phyloP scores from a whole-genome alignment of 2,888 invertebrate genomes.

The Lasioglossum zephyrum region DNA sequence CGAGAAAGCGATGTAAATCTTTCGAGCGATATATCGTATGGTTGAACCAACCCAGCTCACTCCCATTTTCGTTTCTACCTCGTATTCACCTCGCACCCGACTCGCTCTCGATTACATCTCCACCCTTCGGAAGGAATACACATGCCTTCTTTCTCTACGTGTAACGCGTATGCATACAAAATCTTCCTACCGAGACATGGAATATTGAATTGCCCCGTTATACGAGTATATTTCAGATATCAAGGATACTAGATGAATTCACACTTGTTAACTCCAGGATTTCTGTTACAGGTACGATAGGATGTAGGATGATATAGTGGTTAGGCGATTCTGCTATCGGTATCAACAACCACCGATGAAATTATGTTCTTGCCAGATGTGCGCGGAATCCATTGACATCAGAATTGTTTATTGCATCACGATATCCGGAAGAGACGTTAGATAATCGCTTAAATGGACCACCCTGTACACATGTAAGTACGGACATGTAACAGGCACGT shows the following conservation, averaged over 20 bases:
- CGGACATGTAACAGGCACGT: neutral
- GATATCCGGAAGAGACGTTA: too few species aligned
- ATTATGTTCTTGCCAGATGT: too few species aligned
- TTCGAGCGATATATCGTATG: slow-evolving; percentile 81
- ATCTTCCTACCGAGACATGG: neutral
- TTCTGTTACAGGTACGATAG: neutral
- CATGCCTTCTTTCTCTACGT: slow-evolving; percentile 61
- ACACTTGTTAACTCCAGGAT: neutral
- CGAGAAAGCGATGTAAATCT: slow-evolving; percentile 80
- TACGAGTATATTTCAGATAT: neutral
- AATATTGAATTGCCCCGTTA: neutral
- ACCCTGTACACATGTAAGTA: neutral
- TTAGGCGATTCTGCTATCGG: neutral
- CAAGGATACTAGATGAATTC: neutral
- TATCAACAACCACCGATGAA: too few species aligned
- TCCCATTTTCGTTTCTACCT: slow-evolving; percentile 36
- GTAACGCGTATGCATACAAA: slow-evolving; percentile 11
- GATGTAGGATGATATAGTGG: neutral
- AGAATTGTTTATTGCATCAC: too few species aligned
- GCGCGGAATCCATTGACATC: too few species aligned
- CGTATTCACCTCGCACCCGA: slow-evolving; percentile 5
- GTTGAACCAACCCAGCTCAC: slow-evolving; percentile 67
- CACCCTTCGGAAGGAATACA: slow-evolving; percentile 65
- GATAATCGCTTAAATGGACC: too few species aligned
- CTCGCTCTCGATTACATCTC: slow-evolving; percentile 66